Evolutionary conservation across 2,888 invertebrate species (phyloP).

Genomic region (Pterostichus niger): DNA sequence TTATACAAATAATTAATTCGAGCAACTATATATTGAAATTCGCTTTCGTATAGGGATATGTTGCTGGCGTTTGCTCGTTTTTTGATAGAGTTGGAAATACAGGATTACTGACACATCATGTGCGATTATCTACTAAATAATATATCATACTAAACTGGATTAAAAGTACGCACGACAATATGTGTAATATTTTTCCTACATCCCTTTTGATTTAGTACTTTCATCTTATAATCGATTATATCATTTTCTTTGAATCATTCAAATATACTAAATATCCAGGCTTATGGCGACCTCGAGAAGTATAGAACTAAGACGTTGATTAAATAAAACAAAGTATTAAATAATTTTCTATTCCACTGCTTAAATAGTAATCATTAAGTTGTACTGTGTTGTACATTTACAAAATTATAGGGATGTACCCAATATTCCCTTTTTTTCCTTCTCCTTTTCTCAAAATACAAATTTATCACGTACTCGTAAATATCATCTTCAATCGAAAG

Average conservation of each 20-base stretch:
- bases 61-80: conserved; percentile 11
- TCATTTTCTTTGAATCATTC: neutral
- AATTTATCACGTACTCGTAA: no score
- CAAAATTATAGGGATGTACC: no score
- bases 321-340: no score
- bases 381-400: no score
- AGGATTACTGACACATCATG: conserved; percentile 24
- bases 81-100: conserved; percentile 3
- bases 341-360: no score
- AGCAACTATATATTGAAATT: conserved; percentile 23
- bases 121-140: conserved; percentile 10
- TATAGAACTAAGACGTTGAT: no score
- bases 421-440: no score
- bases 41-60: neutral
- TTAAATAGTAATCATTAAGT: no score
- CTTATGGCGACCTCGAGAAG: neutral
- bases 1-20: conserved; percentile 27
- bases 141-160: conserved; percentile 6
- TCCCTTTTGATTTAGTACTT: neutral
- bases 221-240: neutral
- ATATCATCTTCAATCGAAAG: no score
- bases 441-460: no score
- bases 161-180: conserved; percentile 13
- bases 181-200: neutral
- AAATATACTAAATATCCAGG: neutral